Conservation (phyloP, 1,140 invertebrate genomes). For the Liolophura sinensis region DNA sequence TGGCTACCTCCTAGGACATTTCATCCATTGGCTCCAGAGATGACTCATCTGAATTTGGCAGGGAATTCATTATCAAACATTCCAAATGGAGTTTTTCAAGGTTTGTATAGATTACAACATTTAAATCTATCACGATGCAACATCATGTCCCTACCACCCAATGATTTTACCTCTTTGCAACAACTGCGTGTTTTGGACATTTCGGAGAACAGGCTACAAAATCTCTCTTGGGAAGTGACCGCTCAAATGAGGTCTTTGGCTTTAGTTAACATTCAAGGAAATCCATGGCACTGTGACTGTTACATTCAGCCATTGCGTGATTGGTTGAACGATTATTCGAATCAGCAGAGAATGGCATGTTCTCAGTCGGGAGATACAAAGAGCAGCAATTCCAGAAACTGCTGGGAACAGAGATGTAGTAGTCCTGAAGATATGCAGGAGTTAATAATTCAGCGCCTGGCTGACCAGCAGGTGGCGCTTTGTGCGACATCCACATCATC, state of each 20-base stretch:
- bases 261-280: constrained; percentile 26
- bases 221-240: constrained; percentile 25
- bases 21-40: constrained; percentile 17
- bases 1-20: constrained; percentile 19
- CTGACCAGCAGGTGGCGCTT: constrained; percentile 5
- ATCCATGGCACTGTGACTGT: constrained; percentile 42
- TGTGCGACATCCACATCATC: too few species aligned
- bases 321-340: constrained; percentile 24
- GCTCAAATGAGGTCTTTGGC: constrained; percentile 20
- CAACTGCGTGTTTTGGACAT: constrained; percentile 28
- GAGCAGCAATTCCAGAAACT: constrained; percentile 9
- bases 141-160: constrained; percentile 15
- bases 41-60: constrained; percentile 28
- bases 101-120: constrained; percentile 25
- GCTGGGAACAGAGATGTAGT: constrained; percentile 20
- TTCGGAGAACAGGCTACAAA: constrained; percentile 33
- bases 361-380: not conserved
- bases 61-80: constrained; percentile 32
- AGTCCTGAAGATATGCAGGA: constrained; percentile 14
- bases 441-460: constrained; percentile 12
- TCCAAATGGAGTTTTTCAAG: constrained; percentile 18
- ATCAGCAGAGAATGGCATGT: constrained; percentile 2
- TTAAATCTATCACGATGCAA: constrained; percentile 38
- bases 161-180: constrained; percentile 22
- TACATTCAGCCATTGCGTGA: constrained; percentile 29